Conservation (phyloP, 2,888 invertebrate genomes). For the Crepidodera aurea region DNA sequence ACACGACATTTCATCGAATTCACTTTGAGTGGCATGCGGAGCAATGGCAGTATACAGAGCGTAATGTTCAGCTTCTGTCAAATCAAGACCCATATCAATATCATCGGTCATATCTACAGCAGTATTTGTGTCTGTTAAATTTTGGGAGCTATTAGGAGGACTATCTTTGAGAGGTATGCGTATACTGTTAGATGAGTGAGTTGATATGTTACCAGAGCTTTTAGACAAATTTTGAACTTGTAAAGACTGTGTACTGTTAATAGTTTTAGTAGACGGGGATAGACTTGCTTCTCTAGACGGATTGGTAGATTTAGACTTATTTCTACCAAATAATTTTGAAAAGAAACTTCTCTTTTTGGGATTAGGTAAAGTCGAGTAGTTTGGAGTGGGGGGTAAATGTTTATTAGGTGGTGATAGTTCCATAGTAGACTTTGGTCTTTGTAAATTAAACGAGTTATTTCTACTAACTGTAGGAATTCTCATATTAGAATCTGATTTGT, state of each 20-base stretch:
- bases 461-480: slow-evolving; percentile 48
- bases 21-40: slow-evolving; percentile 85
- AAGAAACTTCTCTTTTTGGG: slow-evolving; percentile 71
- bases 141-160: slow-evolving; percentile 36
- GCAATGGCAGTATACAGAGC: slow-evolving; percentile 87
- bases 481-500: slow-evolving; percentile 44
- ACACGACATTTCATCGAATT: slow-evolving; percentile 88
- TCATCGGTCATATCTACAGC: slow-evolving; percentile 43
- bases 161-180: slow-evolving; percentile 74
- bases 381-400: slow-evolving; percentile 61
- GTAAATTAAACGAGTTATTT: slow-evolving; percentile 54
- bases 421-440: slow-evolving; percentile 54
- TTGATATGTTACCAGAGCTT: slow-evolving; percentile 60
- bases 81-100: slow-evolving; percentile 66
- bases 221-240: slow-evolving; percentile 40
- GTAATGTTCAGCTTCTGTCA: slow-evolving; percentile 89
- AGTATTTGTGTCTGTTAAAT: slow-evolving; percentile 4
- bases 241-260: slow-evolving; percentile 56
- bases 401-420: slow-evolving; percentile 54
- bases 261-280: slow-evolving; percentile 41
- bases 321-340: slow-evolving; percentile 70
- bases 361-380: slow-evolving; percentile 61
- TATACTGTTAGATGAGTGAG: slow-evolving; percentile 61
- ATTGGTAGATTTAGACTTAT: slow-evolving; percentile 62
- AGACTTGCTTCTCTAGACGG: slow-evolving; percentile 53